Conservation (phyloP, 2,797 vertebrate genomes). For the Lophotriccus pileatus region DNA sequence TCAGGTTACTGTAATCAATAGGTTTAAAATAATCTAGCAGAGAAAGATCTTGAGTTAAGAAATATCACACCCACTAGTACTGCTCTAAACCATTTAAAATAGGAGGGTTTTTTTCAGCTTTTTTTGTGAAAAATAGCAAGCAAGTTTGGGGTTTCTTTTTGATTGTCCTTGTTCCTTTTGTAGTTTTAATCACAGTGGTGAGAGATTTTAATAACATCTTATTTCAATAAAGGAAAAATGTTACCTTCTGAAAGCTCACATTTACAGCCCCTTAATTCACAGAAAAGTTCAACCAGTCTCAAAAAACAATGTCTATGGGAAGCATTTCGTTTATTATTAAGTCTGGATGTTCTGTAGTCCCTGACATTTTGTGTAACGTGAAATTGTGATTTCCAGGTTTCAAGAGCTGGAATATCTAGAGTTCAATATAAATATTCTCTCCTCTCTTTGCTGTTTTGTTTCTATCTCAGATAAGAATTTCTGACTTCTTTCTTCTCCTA, state of each 20-base stretch:
- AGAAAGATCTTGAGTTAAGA: background rate
- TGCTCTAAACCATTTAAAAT: background rate
- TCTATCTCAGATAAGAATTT: background rate
- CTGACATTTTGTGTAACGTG: background rate
- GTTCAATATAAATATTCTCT: background rate
- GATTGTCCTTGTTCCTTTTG: background rate
- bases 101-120: background rate
- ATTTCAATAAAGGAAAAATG: background rate
- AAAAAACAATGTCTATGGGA: background rate
- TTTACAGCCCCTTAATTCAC: background rate
- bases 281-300: background rate
- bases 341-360: background rate
- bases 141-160: fast-evolving
- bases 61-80: background rate
- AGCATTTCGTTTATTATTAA: background rate
- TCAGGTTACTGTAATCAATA: background rate
- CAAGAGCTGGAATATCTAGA: background rate
- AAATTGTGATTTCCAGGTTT: background rate
- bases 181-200: background rate
- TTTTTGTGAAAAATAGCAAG: background rate
- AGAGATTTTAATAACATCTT: background rate
- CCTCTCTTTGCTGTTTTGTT: background rate
- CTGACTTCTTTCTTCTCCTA: background rate
- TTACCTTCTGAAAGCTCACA: background rate
- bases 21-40: background rate